Evolutionary conservation across 1,140 invertebrate species (phyloP).

Genomic region (Ips typographus): DNA sequence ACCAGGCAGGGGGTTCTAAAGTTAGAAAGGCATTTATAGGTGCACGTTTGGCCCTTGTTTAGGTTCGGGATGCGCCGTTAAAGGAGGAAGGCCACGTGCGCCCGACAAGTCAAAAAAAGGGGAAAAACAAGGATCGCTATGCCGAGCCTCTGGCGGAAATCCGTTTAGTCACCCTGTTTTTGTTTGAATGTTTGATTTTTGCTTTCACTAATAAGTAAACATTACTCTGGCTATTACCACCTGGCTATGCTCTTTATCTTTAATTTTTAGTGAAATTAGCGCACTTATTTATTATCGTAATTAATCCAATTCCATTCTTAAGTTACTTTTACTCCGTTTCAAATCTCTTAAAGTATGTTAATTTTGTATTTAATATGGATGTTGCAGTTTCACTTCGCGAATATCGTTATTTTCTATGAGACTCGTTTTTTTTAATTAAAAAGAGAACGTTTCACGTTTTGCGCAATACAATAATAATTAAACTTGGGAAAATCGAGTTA

Average conservation of each 20-base stretch:
- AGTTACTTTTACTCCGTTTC: too few relatives aligned
- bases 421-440: too few relatives aligned
- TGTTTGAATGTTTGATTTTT: too few relatives aligned
- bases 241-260: background rate
- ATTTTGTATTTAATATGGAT: too few relatives aligned
- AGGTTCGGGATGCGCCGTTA: constrained; percentile 8
- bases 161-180: background rate
- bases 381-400: too few relatives aligned
- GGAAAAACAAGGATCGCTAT: background rate
- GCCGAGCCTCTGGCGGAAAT: background rate
- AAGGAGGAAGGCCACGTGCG: constrained; percentile 25
- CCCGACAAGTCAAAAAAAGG: background rate
- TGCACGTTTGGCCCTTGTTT: constrained; percentile 22
- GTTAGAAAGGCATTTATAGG: constrained; percentile 28
- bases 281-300: background rate
- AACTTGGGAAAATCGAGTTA: too few relatives aligned
- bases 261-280: background rate
- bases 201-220: too few relatives aligned
- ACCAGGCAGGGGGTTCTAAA: constrained; percentile 16
- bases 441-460: too few relatives aligned
- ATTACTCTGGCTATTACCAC: background rate
- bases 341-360: too few relatives aligned
- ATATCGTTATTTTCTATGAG: too few relatives aligned
- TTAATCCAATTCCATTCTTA: too few relatives aligned
- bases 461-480: too few relatives aligned